phyloP scores from a whole-genome alignment of 1,140 invertebrate genomes.

The Gonioctena quinquepunctata region DNA sequence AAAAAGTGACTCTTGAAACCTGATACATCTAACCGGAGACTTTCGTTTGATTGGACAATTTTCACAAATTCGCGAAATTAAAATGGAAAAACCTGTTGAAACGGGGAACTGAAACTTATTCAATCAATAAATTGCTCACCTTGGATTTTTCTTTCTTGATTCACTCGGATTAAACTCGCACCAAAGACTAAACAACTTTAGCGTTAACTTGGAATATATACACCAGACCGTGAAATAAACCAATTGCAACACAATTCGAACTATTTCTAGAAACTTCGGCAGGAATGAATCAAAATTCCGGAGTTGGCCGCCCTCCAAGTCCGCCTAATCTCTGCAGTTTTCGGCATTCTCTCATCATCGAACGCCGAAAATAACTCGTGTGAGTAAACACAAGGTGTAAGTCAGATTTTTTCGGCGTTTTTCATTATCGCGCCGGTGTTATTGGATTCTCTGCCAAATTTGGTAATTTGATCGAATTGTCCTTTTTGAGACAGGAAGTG shows the following conservation, averaged over 20 bases:
- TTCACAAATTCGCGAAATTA: no score
- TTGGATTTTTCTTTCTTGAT: neutral
- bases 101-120: no score
- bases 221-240: neutral
- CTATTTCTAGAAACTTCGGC: conserved; percentile 9
- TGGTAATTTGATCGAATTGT: neutral
- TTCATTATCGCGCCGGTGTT: neutral
- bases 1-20: no score
- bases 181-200: neutral
- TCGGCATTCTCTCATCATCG: neutral
- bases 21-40: no score
- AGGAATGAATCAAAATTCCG: conserved; percentile 1
- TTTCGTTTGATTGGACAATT: no score
- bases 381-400: neutral
- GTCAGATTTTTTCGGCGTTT: neutral
- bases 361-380: neutral
- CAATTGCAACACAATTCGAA: conserved; percentile 3
- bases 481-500: no score
- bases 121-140: neutral
- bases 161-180: neutral
- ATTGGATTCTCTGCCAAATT: neutral
- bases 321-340: neutral
- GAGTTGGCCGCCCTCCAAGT: neutral
- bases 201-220: neutral
- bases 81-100: no score